Conservation (phyloP, 1,140 invertebrate genomes). For the Sitodiplosis mosellana region DNA sequence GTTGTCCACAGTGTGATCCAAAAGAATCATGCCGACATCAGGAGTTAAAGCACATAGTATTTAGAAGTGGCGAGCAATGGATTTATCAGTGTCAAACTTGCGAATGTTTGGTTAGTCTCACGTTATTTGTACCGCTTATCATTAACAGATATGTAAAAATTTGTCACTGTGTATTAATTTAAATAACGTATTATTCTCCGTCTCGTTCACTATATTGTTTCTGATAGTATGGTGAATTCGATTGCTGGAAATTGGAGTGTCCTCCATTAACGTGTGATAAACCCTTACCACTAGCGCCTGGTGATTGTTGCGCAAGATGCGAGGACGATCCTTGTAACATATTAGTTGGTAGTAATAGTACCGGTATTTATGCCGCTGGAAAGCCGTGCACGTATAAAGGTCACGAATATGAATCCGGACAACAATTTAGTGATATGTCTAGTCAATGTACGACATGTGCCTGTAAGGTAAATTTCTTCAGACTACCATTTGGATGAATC, state of each 20-base stretch:
- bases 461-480: conserved; percentile 46
- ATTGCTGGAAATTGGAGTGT: conserved; percentile 76
- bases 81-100: conserved; percentile 79
- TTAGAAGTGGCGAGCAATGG: conserved; percentile 67
- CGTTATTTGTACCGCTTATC: not conserved
- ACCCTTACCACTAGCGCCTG: conserved; percentile 36
- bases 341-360: conserved; percentile 9
- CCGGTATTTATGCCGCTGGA: conserved; percentile 10
- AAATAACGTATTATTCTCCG: not conserved
- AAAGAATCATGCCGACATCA: conserved; percentile 55
- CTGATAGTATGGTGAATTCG: conserved; percentile 71
- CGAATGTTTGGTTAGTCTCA: conserved; percentile 58
- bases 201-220: not conserved
- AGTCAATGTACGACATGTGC: conserved; percentile 29
- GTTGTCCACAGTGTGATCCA: conserved; percentile 61
- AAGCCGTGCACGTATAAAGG: conserved; percentile 38
- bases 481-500: too few species aligned
- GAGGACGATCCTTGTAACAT: conserved; percentile 34
- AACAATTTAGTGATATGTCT: conserved; percentile 23
- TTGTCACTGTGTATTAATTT: not conserved
- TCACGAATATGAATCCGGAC: conserved; percentile 38
- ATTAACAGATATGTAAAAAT: too few species aligned
- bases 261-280: conserved; percentile 49
- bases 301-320: conserved; percentile 55
- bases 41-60: conserved; percentile 50